These are phyloP conservation scores for Chaetodon auriga DNA, from an alignment of 2,113 vertebrate genomes.

Conservation along the genomic window DNA sequence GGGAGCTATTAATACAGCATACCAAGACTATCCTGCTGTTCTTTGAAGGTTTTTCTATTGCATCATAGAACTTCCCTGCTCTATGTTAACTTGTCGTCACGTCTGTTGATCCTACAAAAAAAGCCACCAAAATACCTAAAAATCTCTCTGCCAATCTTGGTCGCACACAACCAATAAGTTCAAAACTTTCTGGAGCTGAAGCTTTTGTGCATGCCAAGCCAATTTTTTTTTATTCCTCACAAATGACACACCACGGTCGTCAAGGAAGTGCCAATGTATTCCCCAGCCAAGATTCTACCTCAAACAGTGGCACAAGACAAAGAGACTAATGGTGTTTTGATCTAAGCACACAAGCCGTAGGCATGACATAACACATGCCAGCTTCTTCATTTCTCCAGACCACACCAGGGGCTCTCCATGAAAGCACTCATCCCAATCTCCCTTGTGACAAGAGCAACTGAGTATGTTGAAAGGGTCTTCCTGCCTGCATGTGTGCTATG, in stretches of 20 bases:
- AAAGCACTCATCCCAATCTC: conserved; percentile 62
- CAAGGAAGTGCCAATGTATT: conserved; percentile 65
- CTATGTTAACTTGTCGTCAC: not conserved
- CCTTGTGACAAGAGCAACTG: conserved; percentile 63
- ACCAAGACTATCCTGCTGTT: not conserved
- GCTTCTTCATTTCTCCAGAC: conserved; percentile 75
- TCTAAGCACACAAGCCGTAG: conserved; percentile 78
- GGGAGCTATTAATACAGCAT: not conserved
- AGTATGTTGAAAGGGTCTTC: conserved; percentile 58
- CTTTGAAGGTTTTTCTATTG: not conserved
- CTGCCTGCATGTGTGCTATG: conserved; percentile 36
- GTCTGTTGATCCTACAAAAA: conserved; percentile 15
- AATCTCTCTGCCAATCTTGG: not conserved
- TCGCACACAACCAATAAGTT: conserved; percentile 14
- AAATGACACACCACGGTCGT: conserved; percentile 64
- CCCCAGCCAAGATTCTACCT: conserved; percentile 71
- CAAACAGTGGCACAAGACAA: conserved; percentile 77
- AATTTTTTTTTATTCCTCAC: conserved; percentile 35
- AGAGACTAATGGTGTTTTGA: conserved; percentile 83
- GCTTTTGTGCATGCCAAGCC: conserved; percentile 38
- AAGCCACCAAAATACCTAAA: not conserved
- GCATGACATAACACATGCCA: conserved; percentile 79
- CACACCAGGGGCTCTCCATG: conserved; percentile 67
- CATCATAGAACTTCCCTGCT: not conserved
- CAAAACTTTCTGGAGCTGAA: conserved; percentile 50